These are phyloP conservation scores for Drosophila meridiana DNA, from an alignment of 2,888 invertebrate species.

Conservation along the genomic window DNA sequence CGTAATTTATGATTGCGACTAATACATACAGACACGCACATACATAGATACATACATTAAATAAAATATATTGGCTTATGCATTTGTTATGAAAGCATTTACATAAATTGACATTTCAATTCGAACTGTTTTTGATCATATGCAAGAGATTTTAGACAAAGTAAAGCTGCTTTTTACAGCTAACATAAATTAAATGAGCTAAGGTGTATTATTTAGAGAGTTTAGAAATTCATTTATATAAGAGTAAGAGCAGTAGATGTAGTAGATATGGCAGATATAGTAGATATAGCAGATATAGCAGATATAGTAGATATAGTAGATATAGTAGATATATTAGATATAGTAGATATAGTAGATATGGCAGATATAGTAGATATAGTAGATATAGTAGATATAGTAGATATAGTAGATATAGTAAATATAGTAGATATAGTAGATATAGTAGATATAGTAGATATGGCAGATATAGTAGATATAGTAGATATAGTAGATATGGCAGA, in stretches of 20 bases:
- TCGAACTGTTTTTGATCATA: conserved; percentile 10
- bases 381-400: not conserved
- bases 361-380: not conserved
- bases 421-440: not conserved
- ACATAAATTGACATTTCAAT: conserved; percentile 18
- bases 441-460: not conserved
- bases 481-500: not conserved
- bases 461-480: not conserved
- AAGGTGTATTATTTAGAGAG: not conserved
- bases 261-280: not conserved
- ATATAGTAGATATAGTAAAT: not conserved
- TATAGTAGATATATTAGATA: not conserved
- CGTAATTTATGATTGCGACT: conserved; percentile 57
- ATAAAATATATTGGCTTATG: conserved; percentile 38
- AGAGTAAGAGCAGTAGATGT: not conserved
- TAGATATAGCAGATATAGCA: not conserved
- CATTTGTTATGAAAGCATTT: conserved; percentile 54
- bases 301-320: not conserved
- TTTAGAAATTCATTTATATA: conserved; percentile 6
- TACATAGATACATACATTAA: conserved; percentile 3
- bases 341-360: not conserved
- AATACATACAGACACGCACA: not conserved
- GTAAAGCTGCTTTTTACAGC: not conserved
- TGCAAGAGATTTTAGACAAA: not conserved
- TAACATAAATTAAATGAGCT: not conserved